These are phyloP conservation scores for Argynnis bischoffii DNA, from an alignment of 2,888 invertebrate species.

Conservation along the genomic window DNA sequence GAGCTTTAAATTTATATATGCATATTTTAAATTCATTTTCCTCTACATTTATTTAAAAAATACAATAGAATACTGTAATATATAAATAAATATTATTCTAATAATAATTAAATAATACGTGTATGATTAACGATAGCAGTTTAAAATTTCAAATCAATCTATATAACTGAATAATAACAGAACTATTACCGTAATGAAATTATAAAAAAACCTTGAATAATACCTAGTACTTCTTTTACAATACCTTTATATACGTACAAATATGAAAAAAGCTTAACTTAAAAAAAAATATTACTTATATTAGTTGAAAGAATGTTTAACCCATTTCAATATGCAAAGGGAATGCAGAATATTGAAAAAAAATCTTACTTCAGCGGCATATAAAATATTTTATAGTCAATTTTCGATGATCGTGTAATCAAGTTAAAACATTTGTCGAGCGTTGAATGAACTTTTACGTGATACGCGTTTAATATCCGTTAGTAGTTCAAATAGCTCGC, in stretches of 20 bases:
- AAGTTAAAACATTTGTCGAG: slow-evolving; percentile 35
- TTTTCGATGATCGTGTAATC: slow-evolving; percentile 37
- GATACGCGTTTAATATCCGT: slow-evolving; percentile 40
- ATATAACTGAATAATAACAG: too few species aligned
- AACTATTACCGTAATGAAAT: too few species aligned
- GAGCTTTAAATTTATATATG: slow-evolving; percentile 41
- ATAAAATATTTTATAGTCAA: slow-evolving; percentile 27
- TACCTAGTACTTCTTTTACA: too few species aligned
- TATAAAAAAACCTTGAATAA: too few species aligned
- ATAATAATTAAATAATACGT: too few species aligned
- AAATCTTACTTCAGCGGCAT: not conserved
- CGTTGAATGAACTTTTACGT: slow-evolving; percentile 37
- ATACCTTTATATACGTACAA: too few species aligned
- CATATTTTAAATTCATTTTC: too few species aligned
- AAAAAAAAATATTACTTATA: not conserved
- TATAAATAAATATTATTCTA: too few species aligned
- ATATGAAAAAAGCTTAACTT: not conserved
- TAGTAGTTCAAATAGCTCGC: slow-evolving; percentile 39
- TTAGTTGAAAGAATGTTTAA: not conserved
- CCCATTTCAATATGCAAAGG: not conserved
- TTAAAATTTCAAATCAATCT: too few species aligned
- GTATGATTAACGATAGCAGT: too few species aligned
- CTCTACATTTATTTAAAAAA: slow-evolving; percentile 28
- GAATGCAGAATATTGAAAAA: not conserved
- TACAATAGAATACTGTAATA: too few species aligned